Evolutionary conservation across 2,888 invertebrate species (phyloP).

Genomic region (Campoplex nolae): DNA sequence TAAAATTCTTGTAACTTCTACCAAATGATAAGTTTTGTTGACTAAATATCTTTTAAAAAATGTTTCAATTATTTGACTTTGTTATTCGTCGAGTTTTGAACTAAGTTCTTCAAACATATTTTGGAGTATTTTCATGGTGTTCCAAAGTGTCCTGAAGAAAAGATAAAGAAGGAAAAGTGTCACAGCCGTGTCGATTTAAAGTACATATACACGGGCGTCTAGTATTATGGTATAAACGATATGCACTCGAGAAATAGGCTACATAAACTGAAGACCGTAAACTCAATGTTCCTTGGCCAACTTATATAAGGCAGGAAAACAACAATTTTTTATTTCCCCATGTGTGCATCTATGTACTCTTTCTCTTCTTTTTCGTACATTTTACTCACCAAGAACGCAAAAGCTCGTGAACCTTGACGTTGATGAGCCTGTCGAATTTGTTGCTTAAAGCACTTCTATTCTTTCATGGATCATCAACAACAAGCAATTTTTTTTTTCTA

Average conservation of each 20-base stretch:
- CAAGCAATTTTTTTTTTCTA: background rate
- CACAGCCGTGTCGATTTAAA: background rate
- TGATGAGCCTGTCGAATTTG: background rate
- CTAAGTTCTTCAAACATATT: background rate
- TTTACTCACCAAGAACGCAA: background rate
- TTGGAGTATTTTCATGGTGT: background rate
- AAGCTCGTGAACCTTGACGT: background rate
- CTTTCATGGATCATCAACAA: slow-evolving; percentile 12
- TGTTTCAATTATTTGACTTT: background rate
- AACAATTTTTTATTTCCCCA: slow-evolving; percentile 16
- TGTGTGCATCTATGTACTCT: slow-evolving; percentile 15
- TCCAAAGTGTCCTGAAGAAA: background rate
- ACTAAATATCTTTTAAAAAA: background rate
- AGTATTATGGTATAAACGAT: background rate
- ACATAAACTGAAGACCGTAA: slow-evolving; percentile 48
- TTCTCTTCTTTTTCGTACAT: background rate
- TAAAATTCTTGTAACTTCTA: background rate
- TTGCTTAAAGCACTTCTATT: background rate
- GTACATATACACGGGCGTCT: background rate
- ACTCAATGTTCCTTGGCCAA: slow-evolving; percentile 46
- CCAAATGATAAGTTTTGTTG: background rate
- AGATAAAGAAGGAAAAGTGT: background rate
- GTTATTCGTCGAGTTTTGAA: background rate
- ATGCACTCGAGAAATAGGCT: slow-evolving; percentile 10
- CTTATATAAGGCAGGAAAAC: background rate